A percentile compares a stretch with the other conserved stretches of the same genome.
Evolutionary conservation across 2,888 invertebrate genomes (phyloP).

Genomic region (Chloroclysta siterata): DNA sequence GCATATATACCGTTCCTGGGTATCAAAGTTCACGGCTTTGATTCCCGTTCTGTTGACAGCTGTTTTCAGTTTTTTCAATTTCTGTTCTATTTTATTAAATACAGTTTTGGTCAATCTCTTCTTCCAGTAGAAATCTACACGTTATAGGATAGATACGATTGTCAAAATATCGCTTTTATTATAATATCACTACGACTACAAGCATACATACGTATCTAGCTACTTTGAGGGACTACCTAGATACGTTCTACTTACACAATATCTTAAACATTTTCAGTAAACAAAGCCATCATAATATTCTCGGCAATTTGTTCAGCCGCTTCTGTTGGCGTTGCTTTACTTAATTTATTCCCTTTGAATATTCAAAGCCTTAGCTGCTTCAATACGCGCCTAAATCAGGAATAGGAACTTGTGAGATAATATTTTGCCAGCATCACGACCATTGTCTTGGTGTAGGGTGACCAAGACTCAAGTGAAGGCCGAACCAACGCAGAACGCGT

Average conservation of each 20-base stretch:
- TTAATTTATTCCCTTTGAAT: constrained; percentile 82
- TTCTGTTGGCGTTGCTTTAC: constrained; percentile 49
- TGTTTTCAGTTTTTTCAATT: no score
- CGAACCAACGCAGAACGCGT: no score
- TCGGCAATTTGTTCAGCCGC: constrained; percentile 64
- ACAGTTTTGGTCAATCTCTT: no score
- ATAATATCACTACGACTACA: background rate
- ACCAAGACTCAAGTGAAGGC: constrained; percentile 40
- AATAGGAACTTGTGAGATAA: constrained; percentile 72
- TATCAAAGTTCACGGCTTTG: no score
- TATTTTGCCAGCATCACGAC: constrained; percentile 73
- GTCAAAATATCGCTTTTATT: no score
- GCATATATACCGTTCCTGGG: no score
- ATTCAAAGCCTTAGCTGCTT: constrained; percentile 76
- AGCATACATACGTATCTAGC: background rate
- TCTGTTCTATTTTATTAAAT: no score
- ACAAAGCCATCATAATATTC: constrained; percentile 43
- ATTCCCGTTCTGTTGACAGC: no score
- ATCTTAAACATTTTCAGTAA: constrained; percentile 18
- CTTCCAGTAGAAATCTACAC: no score
- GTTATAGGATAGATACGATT: no score
- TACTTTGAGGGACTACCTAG: no score
- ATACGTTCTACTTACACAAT: background rate
- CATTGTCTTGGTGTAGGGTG: constrained; percentile 55
- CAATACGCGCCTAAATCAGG: constrained; percentile 79